These are phyloP conservation scores for Nyctibius bracteatus DNA, from an alignment of 2,113 vertebrate species.

Conservation along the genomic window DNA sequence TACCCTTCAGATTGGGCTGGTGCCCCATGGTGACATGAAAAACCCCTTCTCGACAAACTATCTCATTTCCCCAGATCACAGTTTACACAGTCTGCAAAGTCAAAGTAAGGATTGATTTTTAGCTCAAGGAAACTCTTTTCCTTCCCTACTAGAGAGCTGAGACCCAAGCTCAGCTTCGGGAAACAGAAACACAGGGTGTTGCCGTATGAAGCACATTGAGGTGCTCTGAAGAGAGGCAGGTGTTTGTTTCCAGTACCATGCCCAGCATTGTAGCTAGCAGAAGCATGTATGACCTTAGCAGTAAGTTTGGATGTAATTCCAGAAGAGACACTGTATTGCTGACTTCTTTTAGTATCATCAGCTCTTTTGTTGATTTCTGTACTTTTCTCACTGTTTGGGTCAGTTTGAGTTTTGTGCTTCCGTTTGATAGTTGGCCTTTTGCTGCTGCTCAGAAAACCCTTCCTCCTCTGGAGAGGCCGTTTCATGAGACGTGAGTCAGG, in stretches of 20 bases:
- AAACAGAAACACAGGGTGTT: background rate
- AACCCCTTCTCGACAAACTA: background rate
- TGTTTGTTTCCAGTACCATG: background rate
- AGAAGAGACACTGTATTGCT: background rate
- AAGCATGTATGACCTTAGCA: background rate
- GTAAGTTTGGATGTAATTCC: background rate
- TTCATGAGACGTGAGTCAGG: fast-evolving
- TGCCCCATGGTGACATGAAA: background rate
- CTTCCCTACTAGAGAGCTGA: background rate
- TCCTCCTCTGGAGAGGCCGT: background rate
- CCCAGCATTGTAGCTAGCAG: background rate
- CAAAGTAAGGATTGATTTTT: background rate
- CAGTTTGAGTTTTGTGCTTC: background rate
- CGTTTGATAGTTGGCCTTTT: background rate
- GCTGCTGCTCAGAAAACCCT: background rate
- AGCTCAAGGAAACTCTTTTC: background rate
- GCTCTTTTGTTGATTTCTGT: background rate
- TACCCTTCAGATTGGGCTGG: background rate
- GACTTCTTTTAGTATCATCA: background rate
- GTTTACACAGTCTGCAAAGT: background rate
- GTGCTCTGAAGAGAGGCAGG: background rate
- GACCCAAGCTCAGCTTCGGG: background rate
- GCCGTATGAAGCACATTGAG: background rate
- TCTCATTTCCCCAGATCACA: background rate
- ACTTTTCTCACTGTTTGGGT: background rate